Evolutionary conservation across 64 coral and sea anemone genomes (phyloP), one percentile per base, ranked within the genome.

Genomic region (Platygyra sinensis): DNA sequence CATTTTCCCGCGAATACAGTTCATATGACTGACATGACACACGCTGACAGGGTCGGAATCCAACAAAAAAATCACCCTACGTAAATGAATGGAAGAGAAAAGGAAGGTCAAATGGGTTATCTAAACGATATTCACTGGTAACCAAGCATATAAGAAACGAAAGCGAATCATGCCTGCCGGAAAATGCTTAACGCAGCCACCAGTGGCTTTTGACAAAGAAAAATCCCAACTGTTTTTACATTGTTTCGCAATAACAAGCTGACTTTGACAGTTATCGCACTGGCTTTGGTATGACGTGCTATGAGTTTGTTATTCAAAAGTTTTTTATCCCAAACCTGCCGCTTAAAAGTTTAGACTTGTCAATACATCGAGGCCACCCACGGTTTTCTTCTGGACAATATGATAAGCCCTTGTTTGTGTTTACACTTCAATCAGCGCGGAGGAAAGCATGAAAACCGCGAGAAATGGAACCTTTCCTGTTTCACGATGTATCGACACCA

Each of bases 401-500:
- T 29, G 81, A 85, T 85, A 85, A 85, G 63, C 63, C 27, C 62
- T 72, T 72, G 33, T 71, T 85, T 64, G 10, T 85, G 33, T 85
- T 85, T 85, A 85, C 81, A 71, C 63, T 85, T 85, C 81, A 85
- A 85, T 85, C 62, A 52, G 33, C 62, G 33, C n/a, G 20, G 25
- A 71, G 36, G 31, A 85, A 85, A 38, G 20, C 62, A 24, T 27
- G 25, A 69, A 64, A 85, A 85, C 62, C 62, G 62, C 81, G 19
- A 25, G 19, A 69, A 64, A 83, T 65, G 32, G 30, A 67, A 42
- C 49, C 16, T 69, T 82, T 83, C 80, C 60, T 64, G 61, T 83
- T 83, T 22, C 8, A n/a, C 13, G 18, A 19, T 4, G 28, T 69
- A 46, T 25, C 32, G 27, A 76, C 10, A 12, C 10, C 22, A 27